Base-by-base conservation (phyloP, 2,888 invertebrate genomes). In the Tenthredo amoena region DNA sequence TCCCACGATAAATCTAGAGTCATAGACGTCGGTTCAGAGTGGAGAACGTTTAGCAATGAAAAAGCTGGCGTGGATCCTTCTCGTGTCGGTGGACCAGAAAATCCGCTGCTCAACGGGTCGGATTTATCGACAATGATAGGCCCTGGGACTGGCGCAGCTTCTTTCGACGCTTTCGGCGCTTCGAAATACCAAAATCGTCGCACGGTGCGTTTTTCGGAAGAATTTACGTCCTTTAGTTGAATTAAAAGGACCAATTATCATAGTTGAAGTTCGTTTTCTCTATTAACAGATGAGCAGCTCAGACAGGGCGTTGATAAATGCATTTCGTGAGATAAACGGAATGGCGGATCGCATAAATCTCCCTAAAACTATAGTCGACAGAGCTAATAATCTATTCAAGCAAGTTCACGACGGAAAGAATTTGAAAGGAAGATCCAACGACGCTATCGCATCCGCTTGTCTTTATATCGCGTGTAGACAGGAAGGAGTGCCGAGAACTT, bases 21-120 rank as follows among this genome's bases (percentile, higher is more conserved):
- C 0, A 99, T 99, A 88, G 99, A 99, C 94, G 99, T 99, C n/a
- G 99, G 99, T 55, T 99, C 99, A 4, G 99, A 99, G 94, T 99
- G 99, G 99, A 96, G 99, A 93, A 99, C 99, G 86, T 99, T 99
- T 94, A 99, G 99, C 92, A 99, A 99, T 93, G 99, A 99, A 93
- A 99, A 99, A 92, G 97, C 97, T 84, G 98, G 98, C 10, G 98
- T 98, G 0, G 99, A 99, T 94, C 99, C 99, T 5, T 99, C 99
- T 94, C 99, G 99, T 97, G 99, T 99, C 87, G 99, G 99, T 95
- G 99, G 99, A 0, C 98, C 99, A 0, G 99, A 99, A 95, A 99
- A 99, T 94, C 98, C 99, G 0, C 94, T 99, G 3, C 95, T 99
- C 0, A 98, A 98, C 90, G 99, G 99, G 0, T 98, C 98, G 71